Evolutionary conservation across 2,113 vertebrate species (phyloP), one percentile per base, ranked within the genome.

Genomic region (Paradoxurus hermaphroditus): DNA sequence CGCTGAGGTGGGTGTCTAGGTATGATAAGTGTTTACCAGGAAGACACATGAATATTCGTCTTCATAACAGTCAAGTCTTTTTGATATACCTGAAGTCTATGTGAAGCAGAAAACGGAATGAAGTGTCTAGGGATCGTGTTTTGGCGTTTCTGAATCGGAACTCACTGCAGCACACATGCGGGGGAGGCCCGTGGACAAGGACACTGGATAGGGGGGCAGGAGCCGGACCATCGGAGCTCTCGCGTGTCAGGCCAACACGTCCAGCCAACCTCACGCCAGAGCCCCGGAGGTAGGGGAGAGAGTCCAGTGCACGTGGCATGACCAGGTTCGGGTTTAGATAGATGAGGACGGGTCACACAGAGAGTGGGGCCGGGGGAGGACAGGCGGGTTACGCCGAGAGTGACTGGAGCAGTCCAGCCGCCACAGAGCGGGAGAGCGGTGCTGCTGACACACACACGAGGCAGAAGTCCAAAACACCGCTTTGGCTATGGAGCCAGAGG

Each of bases 311-410:
- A 34, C 5, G 0, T 39, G 14, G 4, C 34, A 70, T 46, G 56
- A 41, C 51, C 41, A 46, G 15, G 41, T 36, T 41, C 59, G 3
- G 11, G n/a, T 39, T 86, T 10, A 41, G 27, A 63, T 5, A 46
- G 81, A 72, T 63, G 18, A 79, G 1, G 11, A 12, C 23, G 6
- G 5, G 7, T 39, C 88, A 0, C 4, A 11, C 9, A 0, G 7
- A 75, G 13, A 83, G 8, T 7, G 8, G 2, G 1, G 13, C 9
- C 72, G 75, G 15, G 44, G 36, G 81, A 63, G 44, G 23, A 9
- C 5, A 4, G 3, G 18, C 31, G 31, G 2, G 0, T 12, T n/a
- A 63, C 5, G 4, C 0, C 44, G 4, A 27, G 65, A 2, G 9
- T 15, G 21, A n/a, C 23, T 9, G 0, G 23, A 51, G 49, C 0